These are phyloP conservation scores for Drosophila murphyi DNA, from an alignment of 1,140 invertebrate genomes.

Conservation along the genomic window DNA sequence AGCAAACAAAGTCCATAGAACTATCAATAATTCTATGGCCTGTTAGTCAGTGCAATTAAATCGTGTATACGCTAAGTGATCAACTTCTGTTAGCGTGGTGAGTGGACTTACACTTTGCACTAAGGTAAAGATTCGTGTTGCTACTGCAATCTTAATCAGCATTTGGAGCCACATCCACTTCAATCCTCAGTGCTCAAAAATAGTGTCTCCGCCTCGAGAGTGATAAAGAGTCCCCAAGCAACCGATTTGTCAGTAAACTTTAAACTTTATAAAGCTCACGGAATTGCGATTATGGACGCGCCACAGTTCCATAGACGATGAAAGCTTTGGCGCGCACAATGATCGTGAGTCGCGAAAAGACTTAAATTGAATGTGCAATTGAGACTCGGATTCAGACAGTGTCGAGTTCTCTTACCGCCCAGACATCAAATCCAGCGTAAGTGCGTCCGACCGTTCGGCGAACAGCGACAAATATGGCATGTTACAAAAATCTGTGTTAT, in stretches of 20 bases:
- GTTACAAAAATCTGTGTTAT: neutral
- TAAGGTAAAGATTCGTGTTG: too few species aligned
- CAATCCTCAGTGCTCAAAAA: constrained; percentile 6
- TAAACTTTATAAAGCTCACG: constrained; percentile 13
- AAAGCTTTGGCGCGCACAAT: constrained; percentile 41
- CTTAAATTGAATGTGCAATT: constrained; percentile 73
- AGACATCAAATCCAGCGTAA: constrained; percentile 58
- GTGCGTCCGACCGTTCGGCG: constrained; percentile 27
- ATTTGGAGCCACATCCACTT: neutral
- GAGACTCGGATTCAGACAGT: constrained; percentile 70
- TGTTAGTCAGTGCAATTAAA: neutral
- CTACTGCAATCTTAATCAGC: too few species aligned
- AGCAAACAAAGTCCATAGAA: neutral
- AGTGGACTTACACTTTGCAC: constrained; percentile 14
- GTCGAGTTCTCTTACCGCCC: constrained; percentile 62
- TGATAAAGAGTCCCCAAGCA: neutral
- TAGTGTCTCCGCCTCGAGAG: neutral
- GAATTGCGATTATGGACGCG: neutral
- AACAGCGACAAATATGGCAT: constrained; percentile 11
- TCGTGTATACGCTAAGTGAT: constrained; percentile 11
- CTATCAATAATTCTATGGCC: neutral
- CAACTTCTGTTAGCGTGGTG: constrained; percentile 9
- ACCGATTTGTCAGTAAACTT: neutral
- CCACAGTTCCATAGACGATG: neutral
- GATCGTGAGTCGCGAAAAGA: constrained; percentile 68